A percentile compares a stretch with the other conserved stretches of the same genome.
Conservation (phyloP, 2,797 vertebrate genomes). For the Acipenser transmontanus region DNA sequence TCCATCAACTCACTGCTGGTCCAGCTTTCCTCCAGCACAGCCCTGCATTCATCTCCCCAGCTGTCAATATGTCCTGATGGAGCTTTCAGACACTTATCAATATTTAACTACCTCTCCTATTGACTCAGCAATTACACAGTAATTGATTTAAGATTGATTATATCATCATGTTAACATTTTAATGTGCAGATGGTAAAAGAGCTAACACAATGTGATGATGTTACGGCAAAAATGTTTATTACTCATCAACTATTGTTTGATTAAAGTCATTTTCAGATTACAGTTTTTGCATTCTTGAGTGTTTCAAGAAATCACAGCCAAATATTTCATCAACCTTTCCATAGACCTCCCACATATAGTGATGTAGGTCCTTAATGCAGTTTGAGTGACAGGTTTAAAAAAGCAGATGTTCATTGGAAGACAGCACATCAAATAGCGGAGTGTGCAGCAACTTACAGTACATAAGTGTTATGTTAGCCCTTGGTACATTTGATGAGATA, state of each 20-base stretch:
- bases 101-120: conserved; percentile 74
- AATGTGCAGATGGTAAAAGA: conserved; percentile 29
- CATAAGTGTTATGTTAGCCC: conserved; percentile 2
- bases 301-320: no score
- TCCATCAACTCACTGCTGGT: conserved; percentile 47
- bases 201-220: background rate
- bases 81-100: conserved; percentile 79
- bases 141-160: conserved; percentile 84
- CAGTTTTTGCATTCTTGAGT: no score
- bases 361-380: no score
- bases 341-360: no score
- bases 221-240: no score
- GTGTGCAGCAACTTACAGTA: background rate
- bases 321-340: no score
- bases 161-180: conserved; percentile 54
- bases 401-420: background rate
- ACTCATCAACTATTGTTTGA: no score
- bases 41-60: conserved; percentile 54
- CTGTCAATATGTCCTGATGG: conserved; percentile 65
- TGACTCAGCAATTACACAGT: conserved; percentile 77
- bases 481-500: background rate
- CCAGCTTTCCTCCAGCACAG: conserved; percentile 31
- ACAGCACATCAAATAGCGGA: background rate
- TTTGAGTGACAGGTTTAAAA: no score
- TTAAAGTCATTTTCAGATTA: no score